Conservation (phyloP, 2,888 invertebrate species). For the Oligia fasciuncula region DNA sequence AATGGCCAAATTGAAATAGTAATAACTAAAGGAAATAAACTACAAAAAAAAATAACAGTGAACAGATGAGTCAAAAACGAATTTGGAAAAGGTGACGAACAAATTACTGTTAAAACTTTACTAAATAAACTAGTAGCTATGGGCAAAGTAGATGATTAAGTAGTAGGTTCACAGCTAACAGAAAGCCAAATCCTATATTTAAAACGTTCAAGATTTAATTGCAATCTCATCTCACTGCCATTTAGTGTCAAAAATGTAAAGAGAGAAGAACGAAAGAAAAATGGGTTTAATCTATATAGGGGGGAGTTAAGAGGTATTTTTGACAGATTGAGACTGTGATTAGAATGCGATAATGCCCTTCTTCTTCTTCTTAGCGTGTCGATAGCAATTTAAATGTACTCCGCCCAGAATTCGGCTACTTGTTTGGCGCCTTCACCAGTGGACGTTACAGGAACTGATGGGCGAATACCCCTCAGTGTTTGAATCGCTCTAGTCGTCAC, state of each 20-base stretch:
- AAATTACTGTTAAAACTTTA: not conserved
- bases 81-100: conserved; percentile 1
- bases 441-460: no score
- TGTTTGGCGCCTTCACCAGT: no score
- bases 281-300: no score
- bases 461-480: not conserved
- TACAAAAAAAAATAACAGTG: conserved; percentile 19
- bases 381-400: no score
- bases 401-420: no score
- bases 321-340: not conserved
- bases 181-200: not conserved
- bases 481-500: not conserved
- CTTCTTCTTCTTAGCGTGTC: no score
- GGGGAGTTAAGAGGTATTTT: not conserved
- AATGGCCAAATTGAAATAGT: conserved; percentile 2
- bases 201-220: not conserved
- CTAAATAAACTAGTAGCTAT: not conserved
- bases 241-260: not conserved
- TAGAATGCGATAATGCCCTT: not conserved
- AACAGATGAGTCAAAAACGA: conserved; percentile 2
- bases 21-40: not conserved
- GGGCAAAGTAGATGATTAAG: not conserved
- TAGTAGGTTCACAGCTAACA: not conserved
- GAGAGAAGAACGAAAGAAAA: not conserved
- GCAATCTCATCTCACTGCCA: not conserved